Evolutionary conservation across 2,888 invertebrate species (phyloP).

Genomic region (Cerceris ruficornis): DNA sequence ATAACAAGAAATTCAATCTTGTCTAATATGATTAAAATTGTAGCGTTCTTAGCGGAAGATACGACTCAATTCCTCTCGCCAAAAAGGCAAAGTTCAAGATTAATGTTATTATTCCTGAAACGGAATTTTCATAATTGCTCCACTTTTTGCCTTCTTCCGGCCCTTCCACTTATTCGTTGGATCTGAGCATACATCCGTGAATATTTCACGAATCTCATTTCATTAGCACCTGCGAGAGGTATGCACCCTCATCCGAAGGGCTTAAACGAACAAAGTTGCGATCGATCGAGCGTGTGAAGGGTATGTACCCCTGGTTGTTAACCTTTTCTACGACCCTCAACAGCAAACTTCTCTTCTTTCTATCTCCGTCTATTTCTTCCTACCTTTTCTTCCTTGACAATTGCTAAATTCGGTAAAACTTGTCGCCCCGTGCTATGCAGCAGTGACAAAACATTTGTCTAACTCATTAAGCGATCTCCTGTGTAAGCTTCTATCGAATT

Average conservation of each 20-base stretch:
- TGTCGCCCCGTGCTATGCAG: not conserved
- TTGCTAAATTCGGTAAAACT: not conserved
- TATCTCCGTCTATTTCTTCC: not conserved
- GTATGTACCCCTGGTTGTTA: not conserved
- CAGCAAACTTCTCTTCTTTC: not conserved
- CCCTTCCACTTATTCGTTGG: not conserved
- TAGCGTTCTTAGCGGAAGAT: too few species aligned
- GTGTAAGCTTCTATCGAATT: conserved; percentile 54
- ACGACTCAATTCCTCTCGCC: too few species aligned
- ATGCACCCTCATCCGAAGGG: not conserved
- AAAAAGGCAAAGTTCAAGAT: too few species aligned
- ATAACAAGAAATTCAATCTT: too few species aligned
- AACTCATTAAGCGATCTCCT: conserved; percentile 59
- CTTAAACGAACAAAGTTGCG: not conserved
- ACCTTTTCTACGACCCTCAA: not conserved
- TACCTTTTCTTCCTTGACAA: not conserved
- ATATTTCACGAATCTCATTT: conserved; percentile 10
- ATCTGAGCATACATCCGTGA: not conserved
- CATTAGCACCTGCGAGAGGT: conserved; percentile 12
- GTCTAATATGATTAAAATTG: too few species aligned
- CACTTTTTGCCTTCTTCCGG: too few species aligned
- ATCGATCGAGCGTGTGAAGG: conserved; percentile 14
- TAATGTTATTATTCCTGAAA: too few species aligned
- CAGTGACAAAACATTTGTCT: conserved; percentile 62
- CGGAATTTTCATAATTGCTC: too few species aligned